Evolutionary conservation across 2,797 vertebrate genomes (phyloP), one percentile per base, ranked within the genome.

Genomic region (Erpetoichthys calabaricus): DNA sequence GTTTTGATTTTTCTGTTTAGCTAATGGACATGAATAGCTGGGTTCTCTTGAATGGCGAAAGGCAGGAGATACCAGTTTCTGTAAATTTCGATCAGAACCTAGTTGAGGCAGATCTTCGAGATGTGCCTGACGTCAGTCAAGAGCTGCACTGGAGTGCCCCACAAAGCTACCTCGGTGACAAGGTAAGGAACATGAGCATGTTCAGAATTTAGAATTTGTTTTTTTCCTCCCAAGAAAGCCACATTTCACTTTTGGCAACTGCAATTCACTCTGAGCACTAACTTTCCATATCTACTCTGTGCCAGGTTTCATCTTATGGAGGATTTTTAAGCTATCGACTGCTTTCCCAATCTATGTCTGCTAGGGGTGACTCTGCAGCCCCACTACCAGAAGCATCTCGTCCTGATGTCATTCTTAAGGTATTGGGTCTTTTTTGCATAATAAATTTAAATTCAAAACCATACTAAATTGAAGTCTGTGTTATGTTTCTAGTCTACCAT

Each of bases 131-230:
- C 8, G 83, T 87, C 25, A 84, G 85, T 65, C 88, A 92, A 45
- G 93, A 99, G 59, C 87, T 99, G 6, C 88, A 92, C 73, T 99
- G 95, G 95, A 80, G 90, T 4, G 92, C 92, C 0, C 89, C 94
- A 0, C 79, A 57, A 56, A 74, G 82, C 42, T 98, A 97, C 73
- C 86, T 95, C 42, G 91, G 92, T 42, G 95, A 98, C 73, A 87
- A 84, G 81, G 95, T 94, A 43, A 70, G 76, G n/a, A 4, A 57
- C 7, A 42, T 4, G 9, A 5, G 7, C 10, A 6, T n/a, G 47
- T 25, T 25, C 25, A 25, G 25, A 25, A 25, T 25, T 25, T 25
- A 25, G 2, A 25, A 25, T 25, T 25, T 25, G 25, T 25, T 25
- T 25, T 25, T 25, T 25, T 25, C 25, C 25, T 25, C 25, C 25